Percentiles rank a stretch among this genome's conserved stretches.
These are phyloP conservation scores for Pseudorasbora parva DNA, from an alignment of 2,113 vertebrate genomes.

Conservation along the genomic window DNA sequence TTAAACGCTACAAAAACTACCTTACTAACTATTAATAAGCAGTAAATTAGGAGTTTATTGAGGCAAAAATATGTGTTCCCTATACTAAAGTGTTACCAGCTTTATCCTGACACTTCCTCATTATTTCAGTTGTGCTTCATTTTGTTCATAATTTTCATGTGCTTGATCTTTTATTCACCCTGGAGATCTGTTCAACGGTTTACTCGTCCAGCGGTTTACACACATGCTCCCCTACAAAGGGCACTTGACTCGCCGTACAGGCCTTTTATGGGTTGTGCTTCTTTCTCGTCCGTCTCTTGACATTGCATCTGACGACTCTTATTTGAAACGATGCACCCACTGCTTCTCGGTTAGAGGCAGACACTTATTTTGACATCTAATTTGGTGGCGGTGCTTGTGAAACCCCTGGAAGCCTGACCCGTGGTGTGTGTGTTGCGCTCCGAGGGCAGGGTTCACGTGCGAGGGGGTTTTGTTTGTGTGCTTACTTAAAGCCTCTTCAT, in stretches of 20 bases:
- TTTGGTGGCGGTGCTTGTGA: constrained; percentile 60
- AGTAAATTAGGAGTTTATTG: too few species aligned
- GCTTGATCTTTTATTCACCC: neutral
- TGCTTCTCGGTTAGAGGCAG: constrained; percentile 55
- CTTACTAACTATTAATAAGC: too few species aligned
- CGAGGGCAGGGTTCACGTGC: constrained; percentile 55
- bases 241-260: neutral
- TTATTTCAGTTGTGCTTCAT: too few species aligned
- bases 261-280: constrained; percentile 47
- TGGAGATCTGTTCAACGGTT: neutral
- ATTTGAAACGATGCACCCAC: constrained; percentile 58
- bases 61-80: too few species aligned
- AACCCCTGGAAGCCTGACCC: constrained; percentile 55
- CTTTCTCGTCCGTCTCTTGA: constrained; percentile 36
- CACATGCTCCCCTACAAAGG: neutral
- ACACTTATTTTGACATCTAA: constrained; percentile 67
- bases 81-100: too few species aligned
- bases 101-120: neutral
- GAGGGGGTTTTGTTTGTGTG: constrained; percentile 68
- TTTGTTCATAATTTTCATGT: neutral
- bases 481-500: constrained; percentile 74
- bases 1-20: too few species aligned
- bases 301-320: constrained; percentile 41
- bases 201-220: neutral
- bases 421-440: constrained; percentile 37